Conservation (phyloP, 2,888 invertebrate species). For the Tetranychus piercei region DNA sequence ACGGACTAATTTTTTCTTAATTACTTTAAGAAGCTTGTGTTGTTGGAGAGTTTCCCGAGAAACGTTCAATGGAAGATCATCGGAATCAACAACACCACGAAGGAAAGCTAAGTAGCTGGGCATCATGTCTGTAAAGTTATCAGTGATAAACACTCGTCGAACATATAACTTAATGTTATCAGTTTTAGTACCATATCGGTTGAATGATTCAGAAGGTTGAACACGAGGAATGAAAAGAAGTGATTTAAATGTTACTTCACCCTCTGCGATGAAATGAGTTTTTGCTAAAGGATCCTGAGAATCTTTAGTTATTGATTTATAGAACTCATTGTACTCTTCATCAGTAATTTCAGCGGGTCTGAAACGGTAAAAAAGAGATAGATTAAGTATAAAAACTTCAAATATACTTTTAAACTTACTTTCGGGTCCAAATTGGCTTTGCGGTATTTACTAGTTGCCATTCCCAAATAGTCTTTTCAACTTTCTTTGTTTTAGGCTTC, state of each 20-base stretch:
- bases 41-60: constrained; percentile 95
- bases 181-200: constrained; percentile 77
- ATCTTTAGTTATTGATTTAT: constrained; percentile 83
- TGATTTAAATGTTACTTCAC: constrained; percentile 96
- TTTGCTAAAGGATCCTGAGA: constrained; percentile 58
- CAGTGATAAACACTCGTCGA: constrained; percentile 93
- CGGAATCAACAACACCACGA: constrained; percentile 91
- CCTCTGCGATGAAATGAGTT: constrained; percentile 93
- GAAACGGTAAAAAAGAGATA: neutral
- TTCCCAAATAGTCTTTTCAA: constrained; percentile 91
- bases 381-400: constrained; percentile 29
- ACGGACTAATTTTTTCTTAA: constrained; percentile 92
- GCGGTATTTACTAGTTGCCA: constrained; percentile 91
- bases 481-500: constrained; percentile 65
- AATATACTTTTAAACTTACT: constrained; percentile 37
- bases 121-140: constrained; percentile 98
- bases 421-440: constrained; percentile 97
- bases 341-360: constrained; percentile 55
- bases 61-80: constrained; percentile 93
- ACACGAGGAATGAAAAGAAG: constrained; percentile 77
- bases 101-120: constrained; percentile 90
- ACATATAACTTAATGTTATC: constrained; percentile 95
- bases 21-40: constrained; percentile 93
- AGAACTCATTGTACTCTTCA: constrained; percentile 83
- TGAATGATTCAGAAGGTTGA: constrained; percentile 82